Evolutionary conservation across 2,113 vertebrate species (phyloP), one percentile per base, ranked within the genome.

Genomic region (Spea multiplicata): DNA sequence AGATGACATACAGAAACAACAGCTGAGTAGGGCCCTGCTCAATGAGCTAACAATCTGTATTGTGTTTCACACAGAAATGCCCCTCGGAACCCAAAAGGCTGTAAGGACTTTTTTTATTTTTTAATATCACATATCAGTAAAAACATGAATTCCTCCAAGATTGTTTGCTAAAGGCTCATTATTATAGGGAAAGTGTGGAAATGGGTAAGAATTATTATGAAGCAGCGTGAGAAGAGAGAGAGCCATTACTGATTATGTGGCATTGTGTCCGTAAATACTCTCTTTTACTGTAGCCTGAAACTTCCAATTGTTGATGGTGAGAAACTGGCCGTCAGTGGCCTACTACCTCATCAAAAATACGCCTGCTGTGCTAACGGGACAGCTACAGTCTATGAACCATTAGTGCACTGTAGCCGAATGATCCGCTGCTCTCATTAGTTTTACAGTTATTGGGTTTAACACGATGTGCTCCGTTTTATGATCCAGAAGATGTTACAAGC

Each of bases 391-490:
- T 61, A 46, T 66, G 44, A 57, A 16, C 50, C 50, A 73, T 79
- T 79, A 73, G 69, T 12, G 13, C 72, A 44, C 69, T 10, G 45
- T 53, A 45, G 59, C 16, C 45, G 59, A 46, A 73, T 53, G 48
- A 14, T 66, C 69, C 17, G n/a, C 59, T 16, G 16, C 44, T 5
- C 49, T 55, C 48, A 53, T 78, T 71, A 71, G 67, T 9, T 30
- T 78, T 61, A 55, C 59, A 78, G 57, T 62, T 44, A 71, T 52
- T 62, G 30, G 55, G 12, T 50, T 8, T 45, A 47, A 16, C 9
- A 61, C 6, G 16, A 45, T 17, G 30, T 52, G 8, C 48, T 46
- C 13, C 48, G 16, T 71, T 49, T 78, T 52, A 71, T 71, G 59
- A 78, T 62, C 50, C 17, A n/a, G n/a, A 71, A 44, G 17, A 49